Base-by-base conservation (phyloP, 2,888 invertebrate species). In the Anoncus sp. region DNA sequence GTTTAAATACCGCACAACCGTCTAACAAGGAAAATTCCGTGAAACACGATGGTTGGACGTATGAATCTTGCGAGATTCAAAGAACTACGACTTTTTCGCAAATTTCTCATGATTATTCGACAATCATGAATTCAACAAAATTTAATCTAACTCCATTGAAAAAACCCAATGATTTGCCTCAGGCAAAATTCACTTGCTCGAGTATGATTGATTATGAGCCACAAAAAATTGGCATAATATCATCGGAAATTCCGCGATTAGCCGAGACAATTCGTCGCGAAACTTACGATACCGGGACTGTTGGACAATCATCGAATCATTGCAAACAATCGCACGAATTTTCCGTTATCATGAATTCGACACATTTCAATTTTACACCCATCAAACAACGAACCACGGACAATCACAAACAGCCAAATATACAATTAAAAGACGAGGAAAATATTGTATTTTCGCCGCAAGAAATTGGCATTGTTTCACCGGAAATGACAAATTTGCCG, bases 221-320 rank as follows among this genome's bases (percentile, higher is more conserved):
- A 7, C 24, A 59, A 7, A 14, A 62, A 53, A 20, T 40, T 4
- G 59, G 62, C 1, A 60, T 76, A 9, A 20, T 71, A 22, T 72
- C 78, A 3, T 70, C 80, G 6, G 62, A 51, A 47, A 57, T 20
- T 22, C 27, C 10, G 27, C 69, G 16, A 4, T 45, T 22, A n/a
- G n/a, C n/a, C n/a, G n/a, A n/a, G n/a, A n/a, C n/a, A n/a, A 49
- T 87, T 24, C 75, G 87, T 18, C 80, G 88, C n/a, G 86, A 85
- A 51, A 90, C 90, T 2, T 89, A 87, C 38, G 43, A 47, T 2
- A 43, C 75, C 16, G 45, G 10, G 7, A 38, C 14, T 2, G 12
- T 12, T 38, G 20, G 1, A n/a, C 24, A 24, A 14, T 14, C 16
- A 1, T 6, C 51, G 14, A 27, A 43, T 4, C 0, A 14, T 14